Base-by-base conservation (phyloP, 2,797 vertebrate genomes). In the Urocyon cinereoargenteus region DNA sequence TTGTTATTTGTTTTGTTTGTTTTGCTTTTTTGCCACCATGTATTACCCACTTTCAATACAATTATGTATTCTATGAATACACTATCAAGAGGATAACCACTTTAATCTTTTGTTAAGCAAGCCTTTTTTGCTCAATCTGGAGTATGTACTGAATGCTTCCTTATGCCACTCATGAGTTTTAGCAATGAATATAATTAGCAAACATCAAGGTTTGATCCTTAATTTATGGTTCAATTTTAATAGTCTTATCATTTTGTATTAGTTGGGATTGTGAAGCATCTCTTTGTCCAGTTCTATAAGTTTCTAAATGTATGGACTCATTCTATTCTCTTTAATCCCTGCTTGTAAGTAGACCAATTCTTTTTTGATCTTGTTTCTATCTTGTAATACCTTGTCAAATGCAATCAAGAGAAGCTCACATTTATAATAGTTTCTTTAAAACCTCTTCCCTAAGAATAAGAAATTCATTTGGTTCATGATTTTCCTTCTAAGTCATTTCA, bases 301-400 rank as follows among this genome's bases (percentile, higher is more conserved):
- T 75, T 88, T 84, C 64, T 95, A 24, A 81, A 72, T 91, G 88
- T 70, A 31, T 91, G 18, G 13, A 61, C 31, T 88, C 78, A 64
- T 6, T 91, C 49, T 79, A 14, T 79, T 87, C 28, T 31, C 12
- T 93, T 79, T 96, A 95, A 88, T 91, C 51, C 49, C 72, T 79
- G 36, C 19, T 68, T 85, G 1, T 84, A 91, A 93, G 83, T 21
- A 91, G 36, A 64, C 9, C 18, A 34, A 49, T 62, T 81, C 53
- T 75, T 91, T 87, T 66, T 64, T 75, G 73, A 81, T 11, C 19
- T 68, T 68, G 57, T 64, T 59, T 91, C 75, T 85, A 28, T 87
- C 84, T 83, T 93, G 18, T 75, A 87, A 93, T 68, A 36, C 28
- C 19, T 81, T 93, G 90, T 79, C 93, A 89, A 89, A 40, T 78